Conservation (phyloP, 2,113 vertebrate species). For the Microtus pennsylvanicus region DNA sequence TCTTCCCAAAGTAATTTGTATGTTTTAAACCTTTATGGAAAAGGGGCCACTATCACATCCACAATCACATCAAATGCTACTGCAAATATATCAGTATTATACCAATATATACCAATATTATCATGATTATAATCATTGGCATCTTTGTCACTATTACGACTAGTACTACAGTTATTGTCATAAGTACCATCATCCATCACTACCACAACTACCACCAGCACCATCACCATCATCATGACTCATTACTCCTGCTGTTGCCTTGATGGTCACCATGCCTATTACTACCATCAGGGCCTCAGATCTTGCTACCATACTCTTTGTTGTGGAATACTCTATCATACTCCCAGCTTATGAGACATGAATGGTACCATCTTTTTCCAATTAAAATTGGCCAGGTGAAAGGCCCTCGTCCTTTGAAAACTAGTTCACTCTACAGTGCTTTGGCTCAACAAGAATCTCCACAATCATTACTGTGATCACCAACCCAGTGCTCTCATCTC, state of each 20-base stretch:
- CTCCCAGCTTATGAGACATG: neutral
- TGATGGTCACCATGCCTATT: fast-evolving
- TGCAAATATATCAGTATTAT: too few species aligned
- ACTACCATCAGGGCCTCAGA: too few species aligned
- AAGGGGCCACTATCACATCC: too few species aligned
- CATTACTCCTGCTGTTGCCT: too few species aligned
- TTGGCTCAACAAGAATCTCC: neutral
- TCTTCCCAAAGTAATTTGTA: neutral
- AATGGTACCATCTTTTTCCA: neutral
- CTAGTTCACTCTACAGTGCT: neutral
- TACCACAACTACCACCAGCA: neutral
- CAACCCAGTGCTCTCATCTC: neutral
- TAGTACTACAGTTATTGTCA: neutral
- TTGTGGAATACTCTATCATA: neutral
- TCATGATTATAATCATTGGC: too few species aligned
- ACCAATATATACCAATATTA: too few species aligned
- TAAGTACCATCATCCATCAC: neutral
- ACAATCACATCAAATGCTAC: too few species aligned
- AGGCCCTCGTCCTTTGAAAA: neutral
- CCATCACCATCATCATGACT: too few species aligned
- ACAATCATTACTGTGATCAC: neutral
- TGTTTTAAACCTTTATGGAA: too few species aligned
- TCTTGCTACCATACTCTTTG: neutral
- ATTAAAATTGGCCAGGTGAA: neutral
- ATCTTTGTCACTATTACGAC: neutral